These are phyloP conservation scores for Antheraea pernyi DNA, from an alignment of 1,140 invertebrate genomes.

Conservation along the genomic window DNA sequence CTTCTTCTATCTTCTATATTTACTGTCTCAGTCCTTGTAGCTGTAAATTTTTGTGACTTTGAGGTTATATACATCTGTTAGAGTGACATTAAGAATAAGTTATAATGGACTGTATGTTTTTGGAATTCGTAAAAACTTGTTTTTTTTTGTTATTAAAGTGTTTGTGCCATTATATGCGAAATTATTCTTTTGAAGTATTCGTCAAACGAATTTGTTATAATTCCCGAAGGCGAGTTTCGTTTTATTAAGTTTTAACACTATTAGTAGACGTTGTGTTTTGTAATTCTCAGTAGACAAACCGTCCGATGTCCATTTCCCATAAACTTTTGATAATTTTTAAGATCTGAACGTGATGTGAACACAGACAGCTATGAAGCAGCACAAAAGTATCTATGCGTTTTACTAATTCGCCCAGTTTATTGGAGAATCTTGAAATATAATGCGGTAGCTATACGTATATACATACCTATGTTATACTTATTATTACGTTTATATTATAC, in stretches of 20 bases:
- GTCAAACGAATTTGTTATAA: neutral
- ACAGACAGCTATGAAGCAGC: conserved; percentile 33
- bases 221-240: neutral
- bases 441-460: conserved; percentile 48
- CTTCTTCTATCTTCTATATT: too few relatives aligned
- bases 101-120: too few relatives aligned
- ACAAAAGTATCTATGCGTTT: conserved; percentile 56
- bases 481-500: conserved; percentile 38
- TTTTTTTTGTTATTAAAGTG: too few relatives aligned
- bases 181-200: too few relatives aligned
- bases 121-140: too few relatives aligned
- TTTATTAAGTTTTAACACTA: too few relatives aligned
- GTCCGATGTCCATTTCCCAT: conserved; percentile 54
- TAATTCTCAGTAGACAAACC: conserved; percentile 47
- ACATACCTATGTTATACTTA: conserved; percentile 4
- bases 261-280: conserved; percentile 24
- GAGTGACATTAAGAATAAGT: too few relatives aligned
- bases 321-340: conserved; percentile 30
- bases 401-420: conserved; percentile 15
- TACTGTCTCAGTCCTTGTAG: too few relatives aligned
- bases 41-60: too few relatives aligned
- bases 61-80: too few relatives aligned
- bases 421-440: conserved; percentile 11
- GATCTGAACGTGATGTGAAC: conserved; percentile 40
- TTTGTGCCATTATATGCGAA: too few relatives aligned